Conservation (phyloP, 2,888 invertebrate genomes). For the Phytoseiulus persimilis region DNA sequence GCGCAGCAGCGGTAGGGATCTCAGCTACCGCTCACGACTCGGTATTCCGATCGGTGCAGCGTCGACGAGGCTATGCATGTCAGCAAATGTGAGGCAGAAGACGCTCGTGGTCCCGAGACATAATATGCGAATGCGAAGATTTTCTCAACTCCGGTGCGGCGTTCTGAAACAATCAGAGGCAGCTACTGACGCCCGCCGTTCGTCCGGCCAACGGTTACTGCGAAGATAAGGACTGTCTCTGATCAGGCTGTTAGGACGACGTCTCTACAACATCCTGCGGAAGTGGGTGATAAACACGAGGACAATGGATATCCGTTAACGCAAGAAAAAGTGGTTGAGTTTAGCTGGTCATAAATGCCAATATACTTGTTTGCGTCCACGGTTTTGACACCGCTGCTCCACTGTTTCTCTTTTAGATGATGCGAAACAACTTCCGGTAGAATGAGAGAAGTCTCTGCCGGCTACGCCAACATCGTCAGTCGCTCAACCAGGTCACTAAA, state of each 20-base stretch:
- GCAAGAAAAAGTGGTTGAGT: background rate
- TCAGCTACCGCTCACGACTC: too few relatives aligned
- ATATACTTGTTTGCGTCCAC: background rate
- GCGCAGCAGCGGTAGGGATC: too few relatives aligned
- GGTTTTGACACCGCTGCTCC: background rate
- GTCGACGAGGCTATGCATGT: too few relatives aligned
- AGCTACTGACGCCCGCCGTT: background rate
- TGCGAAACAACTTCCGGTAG: background rate
- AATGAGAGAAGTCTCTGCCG: background rate
- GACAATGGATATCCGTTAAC: background rate
- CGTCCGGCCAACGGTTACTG: background rate
- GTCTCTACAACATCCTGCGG: slow-evolving; percentile 5
- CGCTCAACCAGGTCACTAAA: too few relatives aligned
- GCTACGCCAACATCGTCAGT: too few relatives aligned
- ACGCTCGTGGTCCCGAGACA: too few relatives aligned
- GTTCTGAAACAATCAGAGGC: background rate
- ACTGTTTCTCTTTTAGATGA: background rate
- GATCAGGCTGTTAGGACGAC: background rate
- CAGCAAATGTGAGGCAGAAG: too few relatives aligned
- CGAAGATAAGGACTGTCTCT: background rate
- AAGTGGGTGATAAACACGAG: background rate
- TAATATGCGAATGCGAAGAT: too few relatives aligned
- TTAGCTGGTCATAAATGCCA: background rate
- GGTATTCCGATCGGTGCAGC: too few relatives aligned
- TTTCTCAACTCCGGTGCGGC: background rate